phyloP scores from a whole-genome alignment of 1,140 invertebrate genomes.

The Teleopsis dalmanni region DNA sequence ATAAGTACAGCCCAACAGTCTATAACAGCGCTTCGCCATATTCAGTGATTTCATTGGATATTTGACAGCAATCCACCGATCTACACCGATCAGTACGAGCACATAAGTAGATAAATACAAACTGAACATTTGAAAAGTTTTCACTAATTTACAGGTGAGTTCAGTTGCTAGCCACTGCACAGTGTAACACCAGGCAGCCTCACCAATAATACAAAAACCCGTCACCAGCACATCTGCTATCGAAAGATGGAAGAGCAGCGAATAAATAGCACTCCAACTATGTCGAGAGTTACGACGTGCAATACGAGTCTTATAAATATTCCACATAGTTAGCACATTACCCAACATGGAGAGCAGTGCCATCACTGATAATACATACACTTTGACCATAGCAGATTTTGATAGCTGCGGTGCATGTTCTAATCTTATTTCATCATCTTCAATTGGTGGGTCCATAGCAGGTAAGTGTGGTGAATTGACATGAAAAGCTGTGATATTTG shows the following conservation, averaged over 20 bases:
- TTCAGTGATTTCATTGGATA: slow-evolving; percentile 69
- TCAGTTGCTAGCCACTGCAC: slow-evolving; percentile 75
- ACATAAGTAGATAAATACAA: slow-evolving; percentile 79
- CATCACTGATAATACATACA: slow-evolving; percentile 58
- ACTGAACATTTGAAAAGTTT: slow-evolving; percentile 74
- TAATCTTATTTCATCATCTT: slow-evolving; percentile 27
- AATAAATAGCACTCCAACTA: slow-evolving; percentile 64
- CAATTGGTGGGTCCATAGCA: no score
- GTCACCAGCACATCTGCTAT: slow-evolving; percentile 72
- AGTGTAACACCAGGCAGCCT: slow-evolving; percentile 70
- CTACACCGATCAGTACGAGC: slow-evolving; percentile 71
- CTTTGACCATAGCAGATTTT: slow-evolving; percentile 51
- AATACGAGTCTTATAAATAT: slow-evolving; percentile 55
- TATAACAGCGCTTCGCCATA: slow-evolving; percentile 56
- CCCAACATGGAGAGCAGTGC: slow-evolving; percentile 64
- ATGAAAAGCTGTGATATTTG: no score
- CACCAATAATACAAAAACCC: slow-evolving; percentile 69
- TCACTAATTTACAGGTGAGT: slow-evolving; percentile 69
- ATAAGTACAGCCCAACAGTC: slow-evolving; percentile 59
- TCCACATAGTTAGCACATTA: slow-evolving; percentile 67
- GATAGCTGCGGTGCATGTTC: slow-evolving; percentile 59
- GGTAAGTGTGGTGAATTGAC: no score
- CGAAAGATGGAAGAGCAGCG: slow-evolving; percentile 66
- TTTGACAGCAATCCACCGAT: slow-evolving; percentile 70
- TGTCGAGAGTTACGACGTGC: slow-evolving; percentile 49